These are phyloP conservation scores for Pycnonotus jocosus DNA, from an alignment of 2,113 vertebrate species.

Conservation along the genomic window DNA sequence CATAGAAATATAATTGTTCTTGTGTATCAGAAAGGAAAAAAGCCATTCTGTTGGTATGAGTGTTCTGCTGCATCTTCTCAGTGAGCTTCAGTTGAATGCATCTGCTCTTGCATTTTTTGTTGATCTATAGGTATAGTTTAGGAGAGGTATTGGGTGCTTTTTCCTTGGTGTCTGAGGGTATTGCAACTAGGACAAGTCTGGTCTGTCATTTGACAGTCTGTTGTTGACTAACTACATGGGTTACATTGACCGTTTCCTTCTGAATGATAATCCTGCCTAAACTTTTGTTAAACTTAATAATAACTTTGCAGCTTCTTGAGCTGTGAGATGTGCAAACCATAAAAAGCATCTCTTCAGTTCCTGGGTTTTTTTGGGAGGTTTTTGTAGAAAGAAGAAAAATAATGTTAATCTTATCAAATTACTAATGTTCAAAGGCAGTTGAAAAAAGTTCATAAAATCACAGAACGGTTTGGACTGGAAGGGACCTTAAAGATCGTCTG, in stretches of 20 bases:
- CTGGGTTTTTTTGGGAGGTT: background rate
- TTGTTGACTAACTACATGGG: fast-evolving
- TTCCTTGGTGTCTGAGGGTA: background rate
- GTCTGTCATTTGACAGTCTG: background rate
- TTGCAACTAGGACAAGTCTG: background rate
- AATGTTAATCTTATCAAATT: background rate
- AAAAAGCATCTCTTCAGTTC: background rate
- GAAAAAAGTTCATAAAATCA: background rate
- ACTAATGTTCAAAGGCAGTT: background rate
- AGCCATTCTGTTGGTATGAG: fast-evolving
- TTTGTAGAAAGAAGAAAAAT: background rate
- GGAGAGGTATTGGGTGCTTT: background rate
- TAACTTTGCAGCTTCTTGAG: background rate
- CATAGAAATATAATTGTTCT: background rate
- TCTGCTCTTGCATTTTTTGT: fast-evolving
- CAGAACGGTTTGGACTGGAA: background rate
- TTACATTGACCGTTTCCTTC: background rate
- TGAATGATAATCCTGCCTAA: background rate
- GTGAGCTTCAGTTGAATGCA: background rate
- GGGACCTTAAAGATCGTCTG: background rate
- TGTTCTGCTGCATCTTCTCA: background rate
- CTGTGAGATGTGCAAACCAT: background rate
- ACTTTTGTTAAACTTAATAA: background rate
- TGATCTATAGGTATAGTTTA: fast-evolving
- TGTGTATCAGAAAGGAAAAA: background rate